phyloP scores from a whole-genome alignment of 2,888 invertebrate genomes.

The Tachina lurida region DNA sequence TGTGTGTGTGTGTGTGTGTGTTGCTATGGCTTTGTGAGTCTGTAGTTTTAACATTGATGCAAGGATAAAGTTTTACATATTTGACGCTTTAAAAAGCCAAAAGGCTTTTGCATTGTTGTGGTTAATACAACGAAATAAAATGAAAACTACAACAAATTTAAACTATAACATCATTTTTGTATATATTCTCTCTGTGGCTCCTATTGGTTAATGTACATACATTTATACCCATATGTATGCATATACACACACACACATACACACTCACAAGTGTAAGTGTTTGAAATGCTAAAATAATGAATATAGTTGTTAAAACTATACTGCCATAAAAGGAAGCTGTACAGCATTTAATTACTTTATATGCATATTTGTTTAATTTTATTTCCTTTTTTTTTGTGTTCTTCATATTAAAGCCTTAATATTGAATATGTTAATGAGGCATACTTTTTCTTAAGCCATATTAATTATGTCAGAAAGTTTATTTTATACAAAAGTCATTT shows the following conservation, averaged over 20 bases:
- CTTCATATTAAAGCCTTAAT: too few relatives aligned
- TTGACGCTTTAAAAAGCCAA: conserved; percentile 70
- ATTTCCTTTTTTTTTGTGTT: too few relatives aligned
- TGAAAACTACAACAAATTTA: conserved; percentile 9
- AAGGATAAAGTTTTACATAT: conserved; percentile 63
- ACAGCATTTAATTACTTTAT: conserved; percentile 62
- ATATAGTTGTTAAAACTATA: conserved; percentile 28
- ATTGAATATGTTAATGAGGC: too few relatives aligned
- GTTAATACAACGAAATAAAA: conserved; percentile 46
- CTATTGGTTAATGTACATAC: neutral
- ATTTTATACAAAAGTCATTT: too few relatives aligned
- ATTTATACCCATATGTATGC: neutral
- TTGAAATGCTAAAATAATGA: neutral
- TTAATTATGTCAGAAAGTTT: too few relatives aligned
- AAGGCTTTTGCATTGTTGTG: conserved; percentile 64
- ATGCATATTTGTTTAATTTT: neutral
- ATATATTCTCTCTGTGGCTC: neutral
- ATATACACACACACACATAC: neutral
- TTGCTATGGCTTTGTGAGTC: neutral
- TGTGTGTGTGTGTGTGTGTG: neutral
- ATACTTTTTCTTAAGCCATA: too few relatives aligned
- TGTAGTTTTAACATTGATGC: conserved; percentile 38
- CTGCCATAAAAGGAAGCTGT: conserved; percentile 31
- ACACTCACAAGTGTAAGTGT: neutral
- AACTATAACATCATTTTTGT: conserved; percentile 14